A percentile compares a stretch with the other conserved stretches of the same genome.
These are phyloP conservation scores for Phaethornis superciliosus DNA, from an alignment of 2,113 vertebrate species.

Conservation along the genomic window DNA sequence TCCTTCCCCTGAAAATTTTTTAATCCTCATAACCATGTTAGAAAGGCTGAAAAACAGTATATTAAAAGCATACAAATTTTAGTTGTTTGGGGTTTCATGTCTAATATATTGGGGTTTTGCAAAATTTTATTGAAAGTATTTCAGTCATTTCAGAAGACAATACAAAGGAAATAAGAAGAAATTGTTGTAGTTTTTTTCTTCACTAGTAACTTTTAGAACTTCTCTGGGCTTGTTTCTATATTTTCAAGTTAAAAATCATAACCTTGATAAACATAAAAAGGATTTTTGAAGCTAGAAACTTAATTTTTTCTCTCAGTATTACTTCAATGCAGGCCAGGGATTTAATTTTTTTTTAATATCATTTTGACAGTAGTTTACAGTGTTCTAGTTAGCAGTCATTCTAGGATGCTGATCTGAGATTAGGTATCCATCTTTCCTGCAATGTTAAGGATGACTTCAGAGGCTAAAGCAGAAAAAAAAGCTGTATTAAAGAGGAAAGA, in stretches of 20 bases:
- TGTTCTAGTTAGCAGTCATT: not conserved
- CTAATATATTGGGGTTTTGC: not conserved
- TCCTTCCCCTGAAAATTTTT: not conserved
- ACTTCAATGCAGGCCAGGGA: not conserved
- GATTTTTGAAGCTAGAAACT: not conserved
- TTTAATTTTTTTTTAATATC: not conserved
- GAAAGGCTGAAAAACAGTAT: not conserved
- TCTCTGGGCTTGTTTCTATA: not conserved
- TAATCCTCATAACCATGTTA: not conserved
- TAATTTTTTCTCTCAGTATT: not conserved
- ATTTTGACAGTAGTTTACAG: not conserved
- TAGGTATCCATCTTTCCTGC: not conserved
- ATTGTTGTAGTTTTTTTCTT: not conserved
- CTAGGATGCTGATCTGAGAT: not conserved
- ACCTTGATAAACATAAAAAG: not conserved
- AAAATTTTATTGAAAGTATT: not conserved
- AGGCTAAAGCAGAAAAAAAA: not conserved
- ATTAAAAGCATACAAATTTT: not conserved
- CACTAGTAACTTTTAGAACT: too few relatives aligned
- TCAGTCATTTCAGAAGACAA: not conserved
- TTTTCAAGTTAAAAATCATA: not conserved
- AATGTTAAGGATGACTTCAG: not conserved
- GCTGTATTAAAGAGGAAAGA: not conserved
- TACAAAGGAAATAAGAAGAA: not conserved
- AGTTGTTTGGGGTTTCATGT: accelerated